A percentile compares a stretch with the other conserved stretches of the same genome.
These are phyloP conservation scores for Microtus pennsylvanicus DNA, from an alignment of 2,113 vertebrate species.

Conservation along the genomic window DNA sequence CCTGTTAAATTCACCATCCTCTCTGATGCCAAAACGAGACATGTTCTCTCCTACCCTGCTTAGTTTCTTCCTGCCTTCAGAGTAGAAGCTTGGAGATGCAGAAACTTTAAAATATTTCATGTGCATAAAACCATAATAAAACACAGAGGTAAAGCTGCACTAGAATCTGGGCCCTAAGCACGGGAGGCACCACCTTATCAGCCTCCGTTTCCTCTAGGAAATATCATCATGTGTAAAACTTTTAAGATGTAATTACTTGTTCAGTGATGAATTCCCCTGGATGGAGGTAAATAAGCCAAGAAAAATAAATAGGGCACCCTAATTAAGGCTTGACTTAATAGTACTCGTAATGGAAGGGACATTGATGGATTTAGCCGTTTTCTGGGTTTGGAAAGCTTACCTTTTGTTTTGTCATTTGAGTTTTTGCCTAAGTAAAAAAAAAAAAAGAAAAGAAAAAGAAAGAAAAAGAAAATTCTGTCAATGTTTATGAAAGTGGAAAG, in stretches of 20 bases:
- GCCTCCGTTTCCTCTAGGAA: constrained; percentile 62
- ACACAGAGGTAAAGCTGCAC: constrained; percentile 75
- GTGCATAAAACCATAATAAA: neutral
- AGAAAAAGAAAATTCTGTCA: constrained; percentile 19
- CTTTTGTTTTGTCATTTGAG: constrained; percentile 63
- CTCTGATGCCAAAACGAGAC: constrained; percentile 44
- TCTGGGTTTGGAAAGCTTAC: neutral
- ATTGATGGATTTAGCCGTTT: constrained; percentile 47
- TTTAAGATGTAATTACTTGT: constrained; percentile 53
- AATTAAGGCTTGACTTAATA: constrained; percentile 57
- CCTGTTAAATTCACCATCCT: constrained; percentile 67
- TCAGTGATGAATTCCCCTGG: constrained; percentile 71
- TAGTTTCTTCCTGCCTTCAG: constrained; percentile 54
- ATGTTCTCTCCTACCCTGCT: neutral
- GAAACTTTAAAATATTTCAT: constrained; percentile 72
- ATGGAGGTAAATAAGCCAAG: constrained; percentile 74
- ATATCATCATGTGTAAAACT: neutral
- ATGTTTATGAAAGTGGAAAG: constrained; percentile 14
- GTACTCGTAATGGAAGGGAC: constrained; percentile 4
- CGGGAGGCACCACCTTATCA: constrained; percentile 59
- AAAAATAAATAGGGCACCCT: constrained; percentile 72
- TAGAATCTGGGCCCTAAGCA: constrained; percentile 64
- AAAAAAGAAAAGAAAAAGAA: neutral
- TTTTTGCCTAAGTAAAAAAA: constrained; percentile 47
- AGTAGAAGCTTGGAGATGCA: constrained; percentile 71